Base-by-base conservation (phyloP, 2,113 vertebrate genomes). In the Sciurus niger region DNA sequence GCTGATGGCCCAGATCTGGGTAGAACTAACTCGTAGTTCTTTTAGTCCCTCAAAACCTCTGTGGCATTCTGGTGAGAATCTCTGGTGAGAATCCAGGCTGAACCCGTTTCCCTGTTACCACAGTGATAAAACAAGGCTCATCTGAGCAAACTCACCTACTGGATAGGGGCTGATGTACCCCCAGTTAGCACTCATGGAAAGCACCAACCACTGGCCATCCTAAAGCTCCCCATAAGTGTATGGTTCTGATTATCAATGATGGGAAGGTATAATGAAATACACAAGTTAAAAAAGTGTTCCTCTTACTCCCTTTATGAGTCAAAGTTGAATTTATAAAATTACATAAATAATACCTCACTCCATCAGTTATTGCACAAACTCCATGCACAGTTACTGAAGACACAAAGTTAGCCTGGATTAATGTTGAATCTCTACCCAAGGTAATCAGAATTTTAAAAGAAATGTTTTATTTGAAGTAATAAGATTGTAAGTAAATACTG, bases 371-470 rank as follows among this genome's bases (percentile, higher is more conserved):
- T 53, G 5, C 17, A 74, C 32, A 25, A 73, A 77, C 53, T 63
- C 80, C 12, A 28, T n/a, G 24, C 30, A 91, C 74, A 40, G 24
- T 53, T 77, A 74, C 37, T 43, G 48, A 89, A 97, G 95, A 76
- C 63, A 96, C 14, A 79, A 85, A 90, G 32, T 51, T 40, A 89
- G 84, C 14, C 48, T 46, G 74, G 48, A 86, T 91, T 90, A 18
- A 79, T 78, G 40, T 34, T 89, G 63, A 93, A 86, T 89, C 78
- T 70, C 43, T 70, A 58, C 48, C 86, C 72, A 34, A 94, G 84
- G 80, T 58, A 77, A 95, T 97, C 51, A 86, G 73, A 95, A 94
- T 20, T 76, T 80, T 22, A 73, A 92, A 84, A 89, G 85, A 94
- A 89, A 43, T 43, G 51, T 72, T 94, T 85, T 53, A 3, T 83